A percentile compares a stretch with the other conserved stretches of the same genome.
These are phyloP conservation scores for Cynoglossus semilaevis DNA, from an alignment of 2,113 vertebrate species.

Conservation along the genomic window DNA sequence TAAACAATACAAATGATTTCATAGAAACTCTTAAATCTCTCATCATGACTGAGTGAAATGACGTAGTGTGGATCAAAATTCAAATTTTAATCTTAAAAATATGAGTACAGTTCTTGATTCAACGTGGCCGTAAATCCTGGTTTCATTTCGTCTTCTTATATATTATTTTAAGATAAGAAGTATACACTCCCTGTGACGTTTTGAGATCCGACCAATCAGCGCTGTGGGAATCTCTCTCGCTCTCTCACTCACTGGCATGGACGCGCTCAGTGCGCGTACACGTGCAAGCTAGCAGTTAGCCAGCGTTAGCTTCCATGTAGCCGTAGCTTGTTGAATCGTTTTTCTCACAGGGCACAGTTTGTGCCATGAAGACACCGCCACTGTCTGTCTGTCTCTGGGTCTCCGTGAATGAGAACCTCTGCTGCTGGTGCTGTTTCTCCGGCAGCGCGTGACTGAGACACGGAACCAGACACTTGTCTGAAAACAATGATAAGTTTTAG, in stretches of 20 bases:
- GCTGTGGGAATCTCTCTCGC: conserved; percentile 44
- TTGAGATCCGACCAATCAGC: conserved; percentile 45
- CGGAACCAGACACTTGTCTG: conserved; percentile 36
- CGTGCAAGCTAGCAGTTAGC: conserved; percentile 68
- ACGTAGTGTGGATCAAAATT: too few relatives aligned
- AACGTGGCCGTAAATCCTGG: too few relatives aligned
- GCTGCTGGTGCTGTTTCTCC: conserved; percentile 4
- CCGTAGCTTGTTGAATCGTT: conserved; percentile 58
- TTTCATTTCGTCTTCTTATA: too few relatives aligned
- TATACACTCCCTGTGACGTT: conserved; percentile 7
- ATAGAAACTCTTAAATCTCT: too few relatives aligned
- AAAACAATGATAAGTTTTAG: conserved; percentile 54
- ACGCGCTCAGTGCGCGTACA: conserved; percentile 29
- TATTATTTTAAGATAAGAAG: too few relatives aligned
- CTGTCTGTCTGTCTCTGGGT: conserved; percentile 25
- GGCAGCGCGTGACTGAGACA: conserved; percentile 27
- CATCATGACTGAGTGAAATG: too few relatives aligned
- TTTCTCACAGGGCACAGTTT: not conserved
- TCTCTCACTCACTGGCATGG: conserved; percentile 4
- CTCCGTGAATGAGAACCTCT: conserved; percentile 27
- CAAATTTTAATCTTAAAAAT: too few relatives aligned
- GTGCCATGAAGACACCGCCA: not conserved
- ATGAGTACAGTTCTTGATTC: too few relatives aligned
- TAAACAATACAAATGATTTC: too few relatives aligned
- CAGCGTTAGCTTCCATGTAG: conserved; percentile 52